Percentiles rank a stretch among this genome's conserved stretches.
Evolutionary conservation across 1,140 invertebrate species (phyloP).

Genomic region (Aphelinus certus): DNA sequence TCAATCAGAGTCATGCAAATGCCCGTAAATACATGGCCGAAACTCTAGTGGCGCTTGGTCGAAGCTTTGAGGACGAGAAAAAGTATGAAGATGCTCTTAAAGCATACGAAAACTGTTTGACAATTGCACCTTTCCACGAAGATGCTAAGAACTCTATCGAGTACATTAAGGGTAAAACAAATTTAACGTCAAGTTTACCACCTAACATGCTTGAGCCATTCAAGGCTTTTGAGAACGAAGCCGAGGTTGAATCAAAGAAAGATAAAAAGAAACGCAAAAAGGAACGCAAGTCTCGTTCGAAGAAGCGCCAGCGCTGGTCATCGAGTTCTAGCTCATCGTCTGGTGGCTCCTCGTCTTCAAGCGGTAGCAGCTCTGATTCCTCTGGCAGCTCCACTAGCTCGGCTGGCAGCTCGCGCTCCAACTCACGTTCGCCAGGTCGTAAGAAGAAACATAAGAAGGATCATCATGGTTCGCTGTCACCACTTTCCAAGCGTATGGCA

Average conservation of each 20-base stretch:
- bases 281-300: conserved; percentile 76
- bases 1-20: conserved; percentile 92
- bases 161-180: conserved; percentile 76
- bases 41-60: conserved; percentile 85
- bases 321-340: conserved; percentile 69
- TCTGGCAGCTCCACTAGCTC: conserved; percentile 68
- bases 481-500: conserved; percentile 82
- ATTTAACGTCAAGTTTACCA: conserved; percentile 38
- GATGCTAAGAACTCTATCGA: conserved; percentile 85
- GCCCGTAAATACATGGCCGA: conserved; percentile 94
- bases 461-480: conserved; percentile 73
- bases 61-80: conserved; percentile 85
- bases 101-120: conserved; percentile 83
- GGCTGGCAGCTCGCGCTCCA: conserved; percentile 73
- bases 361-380: conserved; percentile 69
- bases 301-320: conserved; percentile 73
- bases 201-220: conserved; percentile 58
- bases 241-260: conserved; percentile 67
- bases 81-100: conserved; percentile 86
- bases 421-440: conserved; percentile 65
- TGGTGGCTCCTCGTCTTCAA: conserved; percentile 65
- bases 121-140: conserved; percentile 83
- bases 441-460: conserved; percentile 76
- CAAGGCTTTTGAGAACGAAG: conserved; percentile 58
- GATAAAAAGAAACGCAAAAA: conserved; percentile 80